Evolutionary conservation across 1,140 invertebrate species (phyloP).

Genomic region (Drosophila kanapiae): DNA sequence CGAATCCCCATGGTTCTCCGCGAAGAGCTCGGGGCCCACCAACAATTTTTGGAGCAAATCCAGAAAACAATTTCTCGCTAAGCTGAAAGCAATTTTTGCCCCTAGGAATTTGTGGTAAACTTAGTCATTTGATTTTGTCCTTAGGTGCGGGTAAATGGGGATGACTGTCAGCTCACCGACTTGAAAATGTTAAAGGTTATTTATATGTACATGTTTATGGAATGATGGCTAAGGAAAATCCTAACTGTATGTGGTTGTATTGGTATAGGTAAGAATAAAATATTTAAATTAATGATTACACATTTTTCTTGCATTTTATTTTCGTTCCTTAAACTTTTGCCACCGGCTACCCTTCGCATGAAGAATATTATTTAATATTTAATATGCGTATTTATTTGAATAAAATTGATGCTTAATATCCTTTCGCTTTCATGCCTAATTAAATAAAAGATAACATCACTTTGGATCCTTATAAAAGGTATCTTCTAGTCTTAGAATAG

Average conservation of each 20-base stretch:
- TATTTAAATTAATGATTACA: too few species aligned
- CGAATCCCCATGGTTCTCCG: background rate
- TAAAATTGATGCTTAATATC: too few species aligned
- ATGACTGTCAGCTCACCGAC: conserved; percentile 1
- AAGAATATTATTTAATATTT: background rate
- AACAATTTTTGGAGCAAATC: conserved; percentile 31
- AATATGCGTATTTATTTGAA: background rate
- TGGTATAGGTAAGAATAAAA: too few species aligned
- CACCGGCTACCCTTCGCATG: background rate
- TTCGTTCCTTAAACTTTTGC: background rate
- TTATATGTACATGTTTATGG: background rate
- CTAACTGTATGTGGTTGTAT: too few species aligned
- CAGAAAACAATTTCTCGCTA: conserved; percentile 47
- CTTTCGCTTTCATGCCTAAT: background rate
- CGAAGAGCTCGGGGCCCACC: background rate
- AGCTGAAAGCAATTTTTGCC: conserved; percentile 49
- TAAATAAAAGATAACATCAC: background rate
- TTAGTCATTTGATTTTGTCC: conserved; percentile 14
- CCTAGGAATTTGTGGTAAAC: conserved; percentile 28
- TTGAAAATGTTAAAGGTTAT: conserved; percentile 32
- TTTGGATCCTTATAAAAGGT: background rate
- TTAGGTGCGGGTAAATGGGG: background rate
- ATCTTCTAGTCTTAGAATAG: background rate
- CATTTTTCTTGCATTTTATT: too few species aligned
- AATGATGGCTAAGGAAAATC: background rate